These are phyloP conservation scores for Diloba caeruleocephala DNA, from an alignment of 2,888 invertebrate genomes.

Conservation along the genomic window DNA sequence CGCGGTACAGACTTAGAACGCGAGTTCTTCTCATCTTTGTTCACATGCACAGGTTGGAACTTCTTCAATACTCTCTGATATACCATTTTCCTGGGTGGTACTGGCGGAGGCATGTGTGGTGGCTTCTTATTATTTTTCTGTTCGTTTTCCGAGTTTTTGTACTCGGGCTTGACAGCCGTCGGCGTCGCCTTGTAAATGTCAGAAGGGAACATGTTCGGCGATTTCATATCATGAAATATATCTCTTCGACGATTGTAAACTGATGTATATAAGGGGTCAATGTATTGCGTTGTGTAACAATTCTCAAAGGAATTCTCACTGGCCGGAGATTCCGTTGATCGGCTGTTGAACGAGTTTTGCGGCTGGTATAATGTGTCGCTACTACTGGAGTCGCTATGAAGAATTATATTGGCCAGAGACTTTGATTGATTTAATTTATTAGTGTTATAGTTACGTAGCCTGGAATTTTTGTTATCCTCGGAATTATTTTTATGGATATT, in stretches of 20 bases:
- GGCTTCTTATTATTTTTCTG: constrained; percentile 79
- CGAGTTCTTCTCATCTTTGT: constrained; percentile 87
- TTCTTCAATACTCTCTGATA: constrained; percentile 88
- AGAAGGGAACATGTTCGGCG: constrained; percentile 76
- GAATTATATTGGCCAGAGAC: constrained; percentile 83
- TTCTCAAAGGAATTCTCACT: constrained; percentile 84
- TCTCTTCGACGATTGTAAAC: constrained; percentile 82
- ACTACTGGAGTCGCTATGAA: constrained; percentile 85
- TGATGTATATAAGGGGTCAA: constrained; percentile 83
- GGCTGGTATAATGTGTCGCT: constrained; percentile 85
- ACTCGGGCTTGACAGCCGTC: constrained; percentile 82
- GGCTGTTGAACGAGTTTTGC: constrained; percentile 80
- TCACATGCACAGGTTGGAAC: constrained; percentile 91
- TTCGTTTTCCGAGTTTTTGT: constrained; percentile 71
- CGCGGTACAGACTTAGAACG: constrained; percentile 85
- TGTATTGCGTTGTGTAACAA: constrained; percentile 83
- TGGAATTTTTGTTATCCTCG: constrained; percentile 78
- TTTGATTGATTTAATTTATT: constrained; percentile 85
- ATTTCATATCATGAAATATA: constrained; percentile 82
- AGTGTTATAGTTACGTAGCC: constrained; percentile 79
- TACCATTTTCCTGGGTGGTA: constrained; percentile 88
- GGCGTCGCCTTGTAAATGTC: constrained; percentile 87
- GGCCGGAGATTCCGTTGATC: constrained; percentile 83
- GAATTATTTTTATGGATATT: constrained; percentile 71
- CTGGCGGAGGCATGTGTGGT: constrained; percentile 89